phyloP scores from a whole-genome alignment of 2,888 invertebrate genomes.

The Tinea trinotella region DNA sequence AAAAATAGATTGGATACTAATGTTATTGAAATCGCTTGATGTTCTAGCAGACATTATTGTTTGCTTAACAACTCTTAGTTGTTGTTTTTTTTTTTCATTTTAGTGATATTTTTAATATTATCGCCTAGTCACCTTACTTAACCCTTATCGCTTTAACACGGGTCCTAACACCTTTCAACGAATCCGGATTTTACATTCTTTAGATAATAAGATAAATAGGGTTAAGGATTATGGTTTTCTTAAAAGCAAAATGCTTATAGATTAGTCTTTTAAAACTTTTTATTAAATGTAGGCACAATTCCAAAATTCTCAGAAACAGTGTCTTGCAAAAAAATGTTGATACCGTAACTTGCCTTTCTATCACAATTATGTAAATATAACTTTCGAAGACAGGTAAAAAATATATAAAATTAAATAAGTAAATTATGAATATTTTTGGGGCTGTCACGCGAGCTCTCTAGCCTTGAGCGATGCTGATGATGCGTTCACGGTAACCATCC shows the following conservation, averaged over 20 bases:
- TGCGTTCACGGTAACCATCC: conserved; percentile 40
- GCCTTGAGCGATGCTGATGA: conserved; percentile 43
- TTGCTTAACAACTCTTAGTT: too few species aligned
- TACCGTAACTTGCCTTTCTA: background rate
- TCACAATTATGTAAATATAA: conserved; percentile 15
- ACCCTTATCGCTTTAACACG: background rate
- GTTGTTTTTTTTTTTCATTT: too few species aligned
- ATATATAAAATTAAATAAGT: conserved; percentile 3
- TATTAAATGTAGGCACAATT: too few species aligned
- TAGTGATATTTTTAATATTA: background rate
- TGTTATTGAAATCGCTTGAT: too few species aligned
- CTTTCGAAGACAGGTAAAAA: conserved; percentile 15
- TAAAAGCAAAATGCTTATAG: background rate
- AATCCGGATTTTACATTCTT: conserved; percentile 5
- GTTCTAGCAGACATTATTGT: too few species aligned
- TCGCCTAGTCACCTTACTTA: background rate
- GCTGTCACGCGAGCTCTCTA: conserved; percentile 49
- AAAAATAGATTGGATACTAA: too few species aligned
- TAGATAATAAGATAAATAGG: conserved; percentile 2
- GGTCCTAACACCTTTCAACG: background rate
- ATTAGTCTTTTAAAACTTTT: background rate
- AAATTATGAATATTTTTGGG: conserved; percentile 53
- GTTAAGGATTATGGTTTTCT: background rate
- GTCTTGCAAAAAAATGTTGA: background rate
- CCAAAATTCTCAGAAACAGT: background rate